Conservation (phyloP, 2,888 invertebrate species). For the Synergus itoensis region DNA sequence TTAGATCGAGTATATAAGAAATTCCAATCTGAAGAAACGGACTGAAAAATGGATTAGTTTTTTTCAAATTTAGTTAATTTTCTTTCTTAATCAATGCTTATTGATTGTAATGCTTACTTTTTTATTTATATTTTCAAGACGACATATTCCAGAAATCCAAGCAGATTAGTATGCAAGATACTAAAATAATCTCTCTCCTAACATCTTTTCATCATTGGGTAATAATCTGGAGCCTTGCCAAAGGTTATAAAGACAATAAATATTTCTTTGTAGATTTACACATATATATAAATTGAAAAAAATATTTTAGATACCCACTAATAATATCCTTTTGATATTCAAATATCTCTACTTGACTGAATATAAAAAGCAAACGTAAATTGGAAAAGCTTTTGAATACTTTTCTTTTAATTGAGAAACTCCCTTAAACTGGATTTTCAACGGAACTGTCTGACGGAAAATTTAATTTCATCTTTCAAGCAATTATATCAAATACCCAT, state of each 20-base stretch:
- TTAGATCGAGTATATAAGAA: too few species aligned
- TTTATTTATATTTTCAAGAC: background rate
- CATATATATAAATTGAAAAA: background rate
- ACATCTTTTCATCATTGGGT: background rate
- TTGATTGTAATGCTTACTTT: background rate
- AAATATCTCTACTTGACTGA: background rate
- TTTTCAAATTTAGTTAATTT: too few species aligned
- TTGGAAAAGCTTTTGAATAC: background rate
- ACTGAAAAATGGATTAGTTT: too few species aligned
- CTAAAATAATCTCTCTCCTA: slow-evolving; percentile 1
- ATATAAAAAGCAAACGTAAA: background rate
- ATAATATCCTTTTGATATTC: background rate
- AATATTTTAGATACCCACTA: background rate
- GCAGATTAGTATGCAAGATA: background rate
- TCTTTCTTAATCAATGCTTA: background rate
- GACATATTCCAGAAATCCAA: background rate
- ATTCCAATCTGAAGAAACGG: too few species aligned
- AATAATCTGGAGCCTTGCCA: background rate
- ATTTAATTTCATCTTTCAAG: too few species aligned
- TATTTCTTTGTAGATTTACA: background rate
- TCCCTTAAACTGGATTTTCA: too few species aligned
- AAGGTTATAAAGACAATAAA: background rate
- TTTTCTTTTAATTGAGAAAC: background rate
- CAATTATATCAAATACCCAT: too few species aligned
- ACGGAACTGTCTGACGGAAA: too few species aligned